A percentile compares a stretch with the other conserved stretches of the same genome.
Evolutionary conservation across 2,113 vertebrate species (phyloP).

Genomic region (Natator depressus): DNA sequence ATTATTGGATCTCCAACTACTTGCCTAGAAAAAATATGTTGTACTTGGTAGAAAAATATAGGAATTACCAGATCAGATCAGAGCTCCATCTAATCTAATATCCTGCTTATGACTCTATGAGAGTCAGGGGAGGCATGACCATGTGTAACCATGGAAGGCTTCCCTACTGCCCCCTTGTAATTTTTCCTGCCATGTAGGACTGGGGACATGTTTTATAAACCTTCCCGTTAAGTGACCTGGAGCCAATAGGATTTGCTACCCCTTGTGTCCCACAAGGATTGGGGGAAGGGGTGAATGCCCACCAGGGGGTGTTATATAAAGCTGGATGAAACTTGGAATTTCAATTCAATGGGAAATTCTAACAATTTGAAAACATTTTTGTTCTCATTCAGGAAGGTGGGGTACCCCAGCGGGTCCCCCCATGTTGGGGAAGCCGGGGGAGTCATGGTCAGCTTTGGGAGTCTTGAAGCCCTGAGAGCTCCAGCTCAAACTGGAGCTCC

Average conservation of each 20-base stretch:
- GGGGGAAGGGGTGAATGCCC: not conserved
- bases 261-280: not conserved
- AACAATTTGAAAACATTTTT: not conserved
- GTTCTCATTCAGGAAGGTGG: not conserved
- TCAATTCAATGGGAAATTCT: not conserved
- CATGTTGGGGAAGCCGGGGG: not conserved
- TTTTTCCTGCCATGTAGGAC: not conserved
- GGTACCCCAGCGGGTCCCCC: not conserved
- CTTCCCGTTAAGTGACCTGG: not conserved
- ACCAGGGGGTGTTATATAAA: not conserved
- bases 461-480: not conserved
- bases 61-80: not conserved
- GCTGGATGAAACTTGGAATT: not conserved
- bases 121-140: not conserved
- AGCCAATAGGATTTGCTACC: not conserved
- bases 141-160: not conserved
- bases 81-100: not conserved
- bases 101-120: too few species aligned
- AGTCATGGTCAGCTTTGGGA: not conserved
- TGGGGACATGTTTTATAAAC: not conserved
- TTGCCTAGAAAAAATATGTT: not conserved
- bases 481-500: not conserved
- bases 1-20: not conserved
- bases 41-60: not conserved
- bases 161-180: not conserved